Conservation (phyloP, 2,797 vertebrate species). For the Gymnothorax javanicus region DNA sequence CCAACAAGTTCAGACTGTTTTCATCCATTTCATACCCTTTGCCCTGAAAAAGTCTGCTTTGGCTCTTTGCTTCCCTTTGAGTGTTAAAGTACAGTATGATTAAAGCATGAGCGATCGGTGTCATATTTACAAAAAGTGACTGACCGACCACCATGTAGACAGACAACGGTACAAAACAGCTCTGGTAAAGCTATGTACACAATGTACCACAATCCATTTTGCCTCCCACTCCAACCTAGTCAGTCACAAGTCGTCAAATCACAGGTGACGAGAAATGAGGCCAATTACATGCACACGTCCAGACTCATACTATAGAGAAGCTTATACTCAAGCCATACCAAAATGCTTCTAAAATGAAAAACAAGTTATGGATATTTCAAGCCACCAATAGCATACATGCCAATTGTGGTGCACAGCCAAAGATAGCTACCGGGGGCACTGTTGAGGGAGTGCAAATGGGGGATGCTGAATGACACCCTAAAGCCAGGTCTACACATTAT, state of each 20-base stretch:
- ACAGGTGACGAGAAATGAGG: neutral
- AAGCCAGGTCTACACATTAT: neutral
- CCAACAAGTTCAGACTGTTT: conserved; percentile 1
- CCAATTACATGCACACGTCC: conserved; percentile 34
- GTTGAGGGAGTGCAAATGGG: neutral
- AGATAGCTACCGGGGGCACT: neutral
- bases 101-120: neutral
- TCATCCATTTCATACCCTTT: conserved; percentile 16
- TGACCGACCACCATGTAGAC: neutral
- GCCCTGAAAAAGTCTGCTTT: neutral
- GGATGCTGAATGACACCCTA: conserved; percentile 11
- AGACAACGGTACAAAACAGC: neutral
- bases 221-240: neutral
- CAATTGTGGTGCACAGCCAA: conserved; percentile 1
- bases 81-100: neutral
- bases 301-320: conserved; percentile 36
- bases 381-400: neutral
- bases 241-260: conserved; percentile 10
- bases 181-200: neutral
- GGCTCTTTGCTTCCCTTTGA: neutral
- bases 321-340: conserved; percentile 22
- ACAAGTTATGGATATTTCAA: conserved; percentile 25
- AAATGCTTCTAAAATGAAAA: conserved; percentile 40
- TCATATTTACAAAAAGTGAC: neutral
- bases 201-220: conserved; percentile 15